phyloP scores from a whole-genome alignment of 1,140 invertebrate genomes.

The Danaus melanippus region DNA sequence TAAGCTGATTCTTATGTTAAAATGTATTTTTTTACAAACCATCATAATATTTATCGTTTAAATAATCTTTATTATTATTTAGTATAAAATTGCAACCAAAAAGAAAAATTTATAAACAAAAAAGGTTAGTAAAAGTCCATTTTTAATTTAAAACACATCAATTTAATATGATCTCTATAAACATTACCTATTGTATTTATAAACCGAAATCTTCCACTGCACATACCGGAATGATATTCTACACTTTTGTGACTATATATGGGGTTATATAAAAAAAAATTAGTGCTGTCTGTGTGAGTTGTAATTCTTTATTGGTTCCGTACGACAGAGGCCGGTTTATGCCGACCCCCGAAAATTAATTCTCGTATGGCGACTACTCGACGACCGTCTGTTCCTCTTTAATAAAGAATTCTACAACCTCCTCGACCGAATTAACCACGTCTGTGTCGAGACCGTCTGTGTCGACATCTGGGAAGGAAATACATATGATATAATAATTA shows the following conservation, averaged over 20 bases:
- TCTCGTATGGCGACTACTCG: constrained; percentile 71
- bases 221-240: constrained; percentile 37
- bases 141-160: constrained; percentile 61
- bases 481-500: background rate
- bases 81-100: constrained; percentile 1
- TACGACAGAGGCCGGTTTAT: constrained; percentile 26
- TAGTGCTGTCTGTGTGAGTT: constrained; percentile 29
- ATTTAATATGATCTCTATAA: constrained; percentile 68
- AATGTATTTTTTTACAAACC: too few relatives aligned
- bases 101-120: constrained; percentile 17
- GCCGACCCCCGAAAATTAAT: constrained; percentile 37
- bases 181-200: constrained; percentile 65
- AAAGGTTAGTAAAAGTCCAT: constrained; percentile 55
- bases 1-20: too few relatives aligned
- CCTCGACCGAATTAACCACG: constrained; percentile 92
- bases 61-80: background rate
- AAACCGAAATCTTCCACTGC: constrained; percentile 52
- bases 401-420: constrained; percentile 97
- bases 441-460: constrained; percentile 92
- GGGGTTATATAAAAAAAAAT: constrained; percentile 50
- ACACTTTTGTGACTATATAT: constrained; percentile 38
- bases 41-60: too few relatives aligned
- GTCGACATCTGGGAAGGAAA: constrained; percentile 82
- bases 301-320: too few relatives aligned
- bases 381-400: constrained; percentile 93